Percentiles rank a stretch among this genome's conserved stretches.
Evolutionary conservation across 1,140 invertebrate genomes (phyloP).

Genomic region (Polypedilum pembai): DNA sequence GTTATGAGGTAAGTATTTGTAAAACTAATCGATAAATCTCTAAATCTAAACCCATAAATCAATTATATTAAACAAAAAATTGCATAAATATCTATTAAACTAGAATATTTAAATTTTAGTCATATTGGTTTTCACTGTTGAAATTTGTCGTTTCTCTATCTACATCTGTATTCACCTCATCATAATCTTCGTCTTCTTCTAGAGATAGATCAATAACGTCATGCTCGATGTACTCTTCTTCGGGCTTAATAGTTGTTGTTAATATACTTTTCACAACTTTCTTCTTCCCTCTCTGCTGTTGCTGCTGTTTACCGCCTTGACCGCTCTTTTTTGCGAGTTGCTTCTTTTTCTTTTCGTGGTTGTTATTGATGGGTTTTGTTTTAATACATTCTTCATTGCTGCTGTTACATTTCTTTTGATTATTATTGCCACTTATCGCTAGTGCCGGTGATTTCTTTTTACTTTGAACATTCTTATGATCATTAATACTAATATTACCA

Average conservation of each 20-base stretch:
- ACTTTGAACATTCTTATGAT: neutral
- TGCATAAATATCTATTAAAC: neutral
- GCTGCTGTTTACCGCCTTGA: neutral
- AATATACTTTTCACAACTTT: neutral
- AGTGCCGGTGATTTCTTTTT: neutral
- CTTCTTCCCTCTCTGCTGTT: conserved; percentile 3
- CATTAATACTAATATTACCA: neutral
- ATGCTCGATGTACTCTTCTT: neutral
- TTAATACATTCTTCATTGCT: neutral
- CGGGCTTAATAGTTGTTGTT: conserved; percentile 4
- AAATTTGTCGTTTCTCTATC: neutral
- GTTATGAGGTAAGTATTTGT: conserved; percentile 5
- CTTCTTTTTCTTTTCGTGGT: neutral
- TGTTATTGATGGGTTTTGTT: neutral
- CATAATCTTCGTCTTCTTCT: neutral
- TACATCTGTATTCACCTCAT: neutral
- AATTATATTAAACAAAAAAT: neutral
- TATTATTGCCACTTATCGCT: neutral
- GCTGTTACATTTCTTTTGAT: neutral
- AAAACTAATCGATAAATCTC: neutral
- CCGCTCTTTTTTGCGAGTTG: neutral
- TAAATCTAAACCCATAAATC: neutral
- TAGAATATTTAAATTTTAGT: neutral
- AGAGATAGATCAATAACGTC: conserved; percentile 1
- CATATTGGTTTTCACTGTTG: neutral